phyloP scores from a whole-genome alignment of 35 echinoderm and acorn worm genomes.

The Heliocidaris erythrogramma region DNA sequence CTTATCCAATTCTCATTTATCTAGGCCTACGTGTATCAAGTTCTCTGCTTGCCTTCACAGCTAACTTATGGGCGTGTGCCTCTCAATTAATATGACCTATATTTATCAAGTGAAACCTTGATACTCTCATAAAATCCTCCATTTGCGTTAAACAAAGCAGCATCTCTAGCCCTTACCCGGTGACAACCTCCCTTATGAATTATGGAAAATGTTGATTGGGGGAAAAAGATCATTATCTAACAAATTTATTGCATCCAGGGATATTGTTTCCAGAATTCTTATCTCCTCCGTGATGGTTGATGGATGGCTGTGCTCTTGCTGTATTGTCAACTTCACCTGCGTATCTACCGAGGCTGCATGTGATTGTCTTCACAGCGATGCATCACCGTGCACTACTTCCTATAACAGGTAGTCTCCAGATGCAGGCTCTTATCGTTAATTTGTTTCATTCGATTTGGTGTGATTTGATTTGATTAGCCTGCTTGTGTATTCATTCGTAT shows the following conservation, averaged over 20 bases:
- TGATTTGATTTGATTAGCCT: too few relatives aligned
- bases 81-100: too few relatives aligned
- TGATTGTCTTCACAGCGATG: background rate
- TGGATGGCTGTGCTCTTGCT: background rate
- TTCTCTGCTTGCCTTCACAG: too few relatives aligned
- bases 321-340: constrained; percentile 4
- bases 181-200: background rate
- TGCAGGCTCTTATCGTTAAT: background rate
- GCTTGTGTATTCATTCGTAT: too few relatives aligned
- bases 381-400: background rate
- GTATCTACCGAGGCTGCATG: background rate
- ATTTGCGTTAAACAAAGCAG: too few relatives aligned
- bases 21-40: too few relatives aligned
- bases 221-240: background rate
- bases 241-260: background rate
- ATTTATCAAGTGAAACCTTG: too few relatives aligned
- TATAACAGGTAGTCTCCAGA: background rate
- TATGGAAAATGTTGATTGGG: background rate
- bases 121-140: too few relatives aligned
- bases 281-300: background rate
- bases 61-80: too few relatives aligned
- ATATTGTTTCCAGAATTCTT: background rate
- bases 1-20: too few relatives aligned
- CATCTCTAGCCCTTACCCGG: too few relatives aligned
- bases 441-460: too few relatives aligned